phyloP scores from a whole-genome alignment of 2,888 invertebrate species.

The Dichetophora obliterata region DNA sequence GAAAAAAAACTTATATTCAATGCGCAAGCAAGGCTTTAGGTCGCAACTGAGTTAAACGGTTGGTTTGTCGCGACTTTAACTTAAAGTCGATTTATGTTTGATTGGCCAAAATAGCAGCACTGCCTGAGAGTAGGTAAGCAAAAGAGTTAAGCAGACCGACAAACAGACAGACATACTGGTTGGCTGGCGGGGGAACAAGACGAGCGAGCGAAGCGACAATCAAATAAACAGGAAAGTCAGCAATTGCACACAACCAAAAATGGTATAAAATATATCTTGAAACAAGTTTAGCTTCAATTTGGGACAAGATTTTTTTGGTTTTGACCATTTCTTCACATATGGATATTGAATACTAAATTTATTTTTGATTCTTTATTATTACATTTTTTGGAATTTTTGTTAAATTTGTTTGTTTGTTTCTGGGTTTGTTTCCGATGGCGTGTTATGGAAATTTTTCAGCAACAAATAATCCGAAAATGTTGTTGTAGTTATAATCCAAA shows the following conservation, averaged over 20 bases:
- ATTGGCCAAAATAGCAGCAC: slow-evolving; percentile 14
- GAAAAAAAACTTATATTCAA: background rate
- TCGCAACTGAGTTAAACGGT: slow-evolving; percentile 4
- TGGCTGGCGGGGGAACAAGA: background rate
- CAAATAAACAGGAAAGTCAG: slow-evolving; percentile 29
- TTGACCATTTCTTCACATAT: background rate
- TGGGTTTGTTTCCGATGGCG: too few relatives aligned
- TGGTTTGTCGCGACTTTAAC: background rate
- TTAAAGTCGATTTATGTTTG: slow-evolving; percentile 18
- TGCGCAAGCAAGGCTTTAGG: slow-evolving; percentile 7
- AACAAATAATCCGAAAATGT: background rate
- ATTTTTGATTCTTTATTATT: slow-evolving; percentile 7
- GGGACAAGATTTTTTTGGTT: slow-evolving; percentile 39
- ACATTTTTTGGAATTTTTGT: slow-evolving; percentile 1
- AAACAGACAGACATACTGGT: too few relatives aligned
- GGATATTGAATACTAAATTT: slow-evolving; percentile 5
- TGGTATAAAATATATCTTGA: slow-evolving; percentile 10
- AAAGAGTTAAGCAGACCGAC: background rate
- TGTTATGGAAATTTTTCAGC: background rate
- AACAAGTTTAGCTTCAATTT: slow-evolving; percentile 41
- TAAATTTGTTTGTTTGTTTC: background rate
- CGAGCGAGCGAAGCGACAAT: background rate
- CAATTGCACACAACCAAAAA: slow-evolving; percentile 19
- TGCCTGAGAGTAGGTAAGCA: background rate
- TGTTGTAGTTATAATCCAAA: background rate